Percentiles rank a stretch among this genome's conserved stretches.
phyloP scores from a whole-genome alignment of 2,797 vertebrate species.

The Fratercula arctica region DNA sequence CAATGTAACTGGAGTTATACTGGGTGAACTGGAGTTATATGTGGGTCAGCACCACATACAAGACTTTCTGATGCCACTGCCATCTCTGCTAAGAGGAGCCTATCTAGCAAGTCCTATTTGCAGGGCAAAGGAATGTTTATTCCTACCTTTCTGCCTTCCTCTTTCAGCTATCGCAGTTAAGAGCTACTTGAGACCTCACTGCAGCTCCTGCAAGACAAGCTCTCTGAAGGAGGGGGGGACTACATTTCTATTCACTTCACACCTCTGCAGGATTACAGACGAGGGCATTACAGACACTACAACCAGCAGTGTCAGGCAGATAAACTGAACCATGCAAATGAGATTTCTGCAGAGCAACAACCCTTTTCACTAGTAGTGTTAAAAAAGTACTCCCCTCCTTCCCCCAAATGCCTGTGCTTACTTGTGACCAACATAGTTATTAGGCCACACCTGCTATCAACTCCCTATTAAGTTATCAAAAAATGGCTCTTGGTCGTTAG shows the following conservation, averaged over 20 bases:
- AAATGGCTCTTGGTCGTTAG: not conserved
- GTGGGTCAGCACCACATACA: not conserved
- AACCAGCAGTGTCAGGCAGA: not conserved
- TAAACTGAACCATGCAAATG: not conserved
- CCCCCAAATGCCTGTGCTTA: not conserved
- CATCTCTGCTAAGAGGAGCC: not conserved
- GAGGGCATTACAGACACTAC: not conserved
- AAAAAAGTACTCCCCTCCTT: not conserved
- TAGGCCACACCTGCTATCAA: not conserved
- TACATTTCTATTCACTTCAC: not conserved
- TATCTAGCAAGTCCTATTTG: not conserved
- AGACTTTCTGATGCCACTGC: not conserved
- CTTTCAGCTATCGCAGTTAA: not conserved
- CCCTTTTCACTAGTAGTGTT: not conserved
- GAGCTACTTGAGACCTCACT: not conserved
- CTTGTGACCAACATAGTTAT: not conserved
- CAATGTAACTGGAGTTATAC: not conserved
- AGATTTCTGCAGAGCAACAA: not conserved
- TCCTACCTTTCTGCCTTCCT: not conserved
- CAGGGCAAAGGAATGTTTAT: not conserved
- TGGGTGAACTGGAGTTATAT: not conserved
- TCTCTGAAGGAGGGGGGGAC: not conserved
- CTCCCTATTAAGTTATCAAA: not conserved
- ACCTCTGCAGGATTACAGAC: rapidly evolving
- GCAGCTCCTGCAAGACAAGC: not conserved